phyloP scores from a whole-genome alignment of 2,888 invertebrate genomes.

The Empis stercorea region DNA sequence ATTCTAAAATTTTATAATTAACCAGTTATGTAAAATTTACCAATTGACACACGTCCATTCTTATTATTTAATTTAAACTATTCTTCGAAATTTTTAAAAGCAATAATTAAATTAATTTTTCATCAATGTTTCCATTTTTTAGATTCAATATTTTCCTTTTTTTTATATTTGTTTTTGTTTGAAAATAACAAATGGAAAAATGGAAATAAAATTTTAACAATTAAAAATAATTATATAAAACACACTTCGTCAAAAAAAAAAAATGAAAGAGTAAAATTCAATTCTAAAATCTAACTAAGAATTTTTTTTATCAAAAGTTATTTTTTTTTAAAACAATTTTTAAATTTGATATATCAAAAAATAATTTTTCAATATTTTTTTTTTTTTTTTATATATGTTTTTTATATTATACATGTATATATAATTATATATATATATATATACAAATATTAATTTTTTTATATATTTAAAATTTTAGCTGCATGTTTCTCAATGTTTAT shows the following conservation, averaged over 20 bases:
- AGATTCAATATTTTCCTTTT: neutral
- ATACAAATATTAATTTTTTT: neutral
- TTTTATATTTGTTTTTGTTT: neutral
- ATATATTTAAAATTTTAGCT: slow-evolving; percentile 13
- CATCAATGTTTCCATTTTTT: too few relatives aligned
- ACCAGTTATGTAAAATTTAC: too few relatives aligned
- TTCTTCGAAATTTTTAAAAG: too few relatives aligned
- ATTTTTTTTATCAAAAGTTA: neutral
- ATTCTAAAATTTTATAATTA: too few relatives aligned
- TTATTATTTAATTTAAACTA: too few relatives aligned
- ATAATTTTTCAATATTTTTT: slow-evolving; percentile 5
- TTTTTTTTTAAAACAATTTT: too few relatives aligned
- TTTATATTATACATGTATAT: too few relatives aligned
- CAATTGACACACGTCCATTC: too few relatives aligned
- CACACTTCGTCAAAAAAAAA: neutral
- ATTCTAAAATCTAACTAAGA: neutral
- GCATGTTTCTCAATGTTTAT: slow-evolving; percentile 38
- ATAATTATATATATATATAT: neutral
- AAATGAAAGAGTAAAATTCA: neutral
- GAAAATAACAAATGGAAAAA: too few relatives aligned
- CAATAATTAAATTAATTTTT: too few relatives aligned
- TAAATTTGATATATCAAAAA: too few relatives aligned
- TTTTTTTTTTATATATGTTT: too few relatives aligned
- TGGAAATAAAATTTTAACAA: neutral
- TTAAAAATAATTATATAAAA: neutral